Base-by-base conservation (phyloP, 2,888 invertebrate genomes). In the Macrosiphum euphorbiae region DNA sequence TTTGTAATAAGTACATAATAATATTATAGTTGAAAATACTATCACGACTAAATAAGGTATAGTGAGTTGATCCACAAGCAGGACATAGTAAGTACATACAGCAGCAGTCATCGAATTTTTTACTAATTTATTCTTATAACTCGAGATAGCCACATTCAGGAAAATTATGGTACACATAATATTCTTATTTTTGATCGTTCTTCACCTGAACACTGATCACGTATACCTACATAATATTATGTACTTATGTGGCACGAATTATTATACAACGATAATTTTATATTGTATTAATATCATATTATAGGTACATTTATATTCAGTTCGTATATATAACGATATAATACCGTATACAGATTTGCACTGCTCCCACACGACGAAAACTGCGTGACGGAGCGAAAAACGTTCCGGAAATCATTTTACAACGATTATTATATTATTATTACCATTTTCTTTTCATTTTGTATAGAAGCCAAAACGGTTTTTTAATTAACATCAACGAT, bases 331-430 rank as follows among this genome's bases (percentile, higher is more conserved):
- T 7, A n/a, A 86, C 47, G 28, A 86, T 47, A n/a, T 50, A 44
- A 13, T 47, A 47, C 44, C 16, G n/a, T 50, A 87, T 47, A 50
- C 20, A 47, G 47, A 87, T 88, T 35, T 35, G 28, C 58, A 28
- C 47, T 10, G 61, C 55, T 50, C 91, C 44, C 55, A 55, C 91
- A 55, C 13, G n/a, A 58, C 41, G 55, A 55, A 55, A 85, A 85
- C 85, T 85, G 85, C 91, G 85, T 91, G 90, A 91, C 90, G 84
- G 16, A 28, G 55, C 85, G 10, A 28, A 92, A 86, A 92, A 88
- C 4, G 67, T 92, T 67, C 67, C 67, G 52, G 67, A 88, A 52
- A 67, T 44, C 86, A 28, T 85, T 84, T 92, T 58, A 24, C 7
- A 16, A 85, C 55, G 35, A 84, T 84, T 91, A 41, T 91, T 78